A percentile compares a stretch with the other conserved stretches of the same genome.
These are phyloP conservation scores for Brotula barbata DNA, from an alignment of 2,797 vertebrate genomes.

Conservation along the genomic window DNA sequence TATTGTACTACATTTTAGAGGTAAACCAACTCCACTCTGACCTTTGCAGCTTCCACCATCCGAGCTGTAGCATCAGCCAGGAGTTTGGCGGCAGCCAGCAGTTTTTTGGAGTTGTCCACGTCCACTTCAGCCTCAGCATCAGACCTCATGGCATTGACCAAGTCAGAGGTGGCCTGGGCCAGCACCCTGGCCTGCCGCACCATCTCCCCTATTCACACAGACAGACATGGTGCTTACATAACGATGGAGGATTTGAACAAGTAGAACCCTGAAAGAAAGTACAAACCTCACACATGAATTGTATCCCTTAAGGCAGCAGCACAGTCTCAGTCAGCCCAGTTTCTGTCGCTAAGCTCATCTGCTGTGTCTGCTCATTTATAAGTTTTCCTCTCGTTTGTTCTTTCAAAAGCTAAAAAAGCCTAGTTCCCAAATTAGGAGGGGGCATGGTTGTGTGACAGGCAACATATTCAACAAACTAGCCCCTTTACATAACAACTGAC, in stretches of 20 bases:
- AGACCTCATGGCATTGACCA: constrained; percentile 97
- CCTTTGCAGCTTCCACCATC: constrained; percentile 99
- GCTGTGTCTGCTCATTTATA: no score
- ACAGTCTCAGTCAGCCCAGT: constrained; percentile 1
- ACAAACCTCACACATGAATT: neutral
- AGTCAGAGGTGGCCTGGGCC: constrained; percentile 95
- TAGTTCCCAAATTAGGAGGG: no score
- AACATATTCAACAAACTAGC: neutral
- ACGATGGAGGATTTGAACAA: constrained; percentile 4
- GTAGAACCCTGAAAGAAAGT: neutral
- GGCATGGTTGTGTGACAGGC: no score
- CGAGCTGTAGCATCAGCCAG: constrained; percentile 96
- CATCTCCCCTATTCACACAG: constrained; percentile 88
- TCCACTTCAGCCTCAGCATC: constrained; percentile 97
- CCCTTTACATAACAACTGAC: neutral
- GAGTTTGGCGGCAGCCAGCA: constrained; percentile 95
- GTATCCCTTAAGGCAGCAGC: neutral
- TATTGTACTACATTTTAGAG: neutral
- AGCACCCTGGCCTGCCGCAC: constrained; percentile 96
- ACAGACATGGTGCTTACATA: constrained; percentile 1
- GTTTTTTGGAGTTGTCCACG: constrained; percentile 97
- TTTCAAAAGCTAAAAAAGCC: no score
- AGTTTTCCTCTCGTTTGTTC: neutral
- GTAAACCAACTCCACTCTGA: constrained; percentile 50
- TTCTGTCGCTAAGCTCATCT: neutral